phyloP scores from a whole-genome alignment of 2,888 invertebrate species.

The Pachycephus smyrnensis region DNA sequence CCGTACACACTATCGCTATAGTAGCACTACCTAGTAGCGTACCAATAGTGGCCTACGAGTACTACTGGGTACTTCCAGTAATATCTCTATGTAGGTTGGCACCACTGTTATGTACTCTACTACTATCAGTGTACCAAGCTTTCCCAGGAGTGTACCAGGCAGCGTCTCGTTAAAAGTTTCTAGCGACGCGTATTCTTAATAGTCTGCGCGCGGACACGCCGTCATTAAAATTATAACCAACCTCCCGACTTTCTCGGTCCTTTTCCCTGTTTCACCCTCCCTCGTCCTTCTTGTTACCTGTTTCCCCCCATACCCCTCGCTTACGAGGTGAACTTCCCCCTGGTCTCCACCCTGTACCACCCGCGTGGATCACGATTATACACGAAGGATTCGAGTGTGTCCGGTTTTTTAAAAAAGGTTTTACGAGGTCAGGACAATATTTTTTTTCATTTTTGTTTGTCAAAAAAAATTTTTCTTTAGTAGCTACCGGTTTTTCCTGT shows the following conservation, averaged over 20 bases:
- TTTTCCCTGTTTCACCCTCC: conserved; percentile 20
- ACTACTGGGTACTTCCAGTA: background rate
- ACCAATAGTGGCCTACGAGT: background rate
- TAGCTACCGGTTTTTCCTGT: background rate
- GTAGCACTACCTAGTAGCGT: background rate
- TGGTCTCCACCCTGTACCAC: background rate
- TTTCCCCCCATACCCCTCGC: conserved; percentile 15
- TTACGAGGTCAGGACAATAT: conserved; percentile 6
- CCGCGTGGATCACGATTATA: background rate
- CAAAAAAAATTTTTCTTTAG: background rate
- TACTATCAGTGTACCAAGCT: background rate
- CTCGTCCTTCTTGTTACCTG: conserved; percentile 30
- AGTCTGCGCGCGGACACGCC: conserved; percentile 66
- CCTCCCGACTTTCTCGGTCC: conserved; percentile 26
- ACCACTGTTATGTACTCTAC: background rate
- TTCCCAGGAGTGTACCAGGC: conserved; percentile 25
- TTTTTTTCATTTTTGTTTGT: too few relatives aligned
- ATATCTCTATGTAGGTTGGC: background rate
- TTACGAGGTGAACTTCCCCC: conserved; percentile 9
- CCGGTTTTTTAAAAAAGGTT: conserved; percentile 29
- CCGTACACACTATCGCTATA: background rate
- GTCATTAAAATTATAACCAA: conserved; percentile 67
- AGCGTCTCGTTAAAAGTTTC: conserved; percentile 67
- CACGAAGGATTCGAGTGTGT: conserved; percentile 33
- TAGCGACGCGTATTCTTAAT: conserved; percentile 68